These are phyloP conservation scores for Holcopasites calliopsidis DNA, from an alignment of 1,140 invertebrate species.

Conservation along the genomic window DNA sequence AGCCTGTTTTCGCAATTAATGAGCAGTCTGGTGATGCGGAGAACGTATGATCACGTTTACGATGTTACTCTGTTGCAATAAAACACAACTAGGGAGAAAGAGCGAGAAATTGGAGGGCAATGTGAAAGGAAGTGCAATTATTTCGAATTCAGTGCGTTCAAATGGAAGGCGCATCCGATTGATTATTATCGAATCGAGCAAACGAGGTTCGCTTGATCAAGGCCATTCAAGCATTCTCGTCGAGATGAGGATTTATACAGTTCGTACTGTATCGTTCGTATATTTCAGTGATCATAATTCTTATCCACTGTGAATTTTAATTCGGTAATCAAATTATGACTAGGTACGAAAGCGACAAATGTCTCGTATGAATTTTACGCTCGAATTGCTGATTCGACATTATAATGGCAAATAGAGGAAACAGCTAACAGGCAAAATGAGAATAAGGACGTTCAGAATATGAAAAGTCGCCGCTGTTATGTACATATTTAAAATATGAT, in stretches of 20 bases:
- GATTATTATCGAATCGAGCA: constrained; percentile 76
- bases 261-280: too few relatives aligned
- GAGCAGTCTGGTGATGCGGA: background rate
- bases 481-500: too few relatives aligned
- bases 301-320: background rate
- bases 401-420: too few relatives aligned
- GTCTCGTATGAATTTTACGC: background rate
- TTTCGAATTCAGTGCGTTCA: constrained; percentile 77
- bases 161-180: constrained; percentile 75
- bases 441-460: too few relatives aligned
- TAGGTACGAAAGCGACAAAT: too few relatives aligned
- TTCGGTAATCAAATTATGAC: background rate
- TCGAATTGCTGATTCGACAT: background rate
- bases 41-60: constrained; percentile 31
- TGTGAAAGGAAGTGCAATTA: constrained; percentile 67
- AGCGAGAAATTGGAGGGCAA: constrained; percentile 15
- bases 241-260: constrained; percentile 19
- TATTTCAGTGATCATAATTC: background rate
- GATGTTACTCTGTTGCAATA: background rate
- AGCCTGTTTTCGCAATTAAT: constrained; percentile 36
- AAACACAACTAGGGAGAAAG: background rate
- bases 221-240: constrained; percentile 61
- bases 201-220: constrained; percentile 75
- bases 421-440: too few relatives aligned
- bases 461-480: too few relatives aligned